phyloP scores from a whole-genome alignment of 2,113 vertebrate genomes.

The Panurus biarmicus region DNA sequence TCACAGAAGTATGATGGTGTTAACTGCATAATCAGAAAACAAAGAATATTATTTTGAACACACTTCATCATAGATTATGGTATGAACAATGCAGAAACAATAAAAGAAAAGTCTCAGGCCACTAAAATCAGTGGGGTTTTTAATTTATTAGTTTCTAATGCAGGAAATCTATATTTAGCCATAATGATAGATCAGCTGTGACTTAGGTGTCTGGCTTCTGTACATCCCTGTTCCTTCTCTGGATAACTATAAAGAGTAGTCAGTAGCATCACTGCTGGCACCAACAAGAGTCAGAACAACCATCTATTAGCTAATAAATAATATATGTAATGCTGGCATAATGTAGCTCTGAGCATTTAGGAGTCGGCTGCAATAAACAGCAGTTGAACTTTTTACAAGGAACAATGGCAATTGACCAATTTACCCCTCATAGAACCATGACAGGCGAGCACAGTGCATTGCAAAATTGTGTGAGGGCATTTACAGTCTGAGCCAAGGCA shows the following conservation, averaged over 20 bases:
- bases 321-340: not conserved
- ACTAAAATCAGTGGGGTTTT: not conserved
- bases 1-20: not conserved
- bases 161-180: conserved; percentile 18
- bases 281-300: not conserved
- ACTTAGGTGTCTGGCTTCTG: conserved; percentile 9
- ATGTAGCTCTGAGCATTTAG: not conserved
- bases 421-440: not conserved
- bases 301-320: conserved; percentile 36
- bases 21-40: not conserved
- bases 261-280: not conserved
- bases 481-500: rapidly evolving
- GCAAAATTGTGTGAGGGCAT: not conserved
- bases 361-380: not conserved
- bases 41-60: not conserved
- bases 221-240: not conserved
- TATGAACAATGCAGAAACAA: not conserved
- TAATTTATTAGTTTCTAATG: not conserved
- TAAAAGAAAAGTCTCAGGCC: not conserved
- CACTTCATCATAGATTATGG: not conserved
- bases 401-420: not conserved
- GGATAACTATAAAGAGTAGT: not conserved
- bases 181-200: not conserved
- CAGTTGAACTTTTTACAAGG: not conserved
- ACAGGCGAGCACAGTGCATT: not conserved